These are phyloP conservation scores for Nemoura dubitans DNA, from an alignment of 2,888 invertebrate species.

Conservation along the genomic window DNA sequence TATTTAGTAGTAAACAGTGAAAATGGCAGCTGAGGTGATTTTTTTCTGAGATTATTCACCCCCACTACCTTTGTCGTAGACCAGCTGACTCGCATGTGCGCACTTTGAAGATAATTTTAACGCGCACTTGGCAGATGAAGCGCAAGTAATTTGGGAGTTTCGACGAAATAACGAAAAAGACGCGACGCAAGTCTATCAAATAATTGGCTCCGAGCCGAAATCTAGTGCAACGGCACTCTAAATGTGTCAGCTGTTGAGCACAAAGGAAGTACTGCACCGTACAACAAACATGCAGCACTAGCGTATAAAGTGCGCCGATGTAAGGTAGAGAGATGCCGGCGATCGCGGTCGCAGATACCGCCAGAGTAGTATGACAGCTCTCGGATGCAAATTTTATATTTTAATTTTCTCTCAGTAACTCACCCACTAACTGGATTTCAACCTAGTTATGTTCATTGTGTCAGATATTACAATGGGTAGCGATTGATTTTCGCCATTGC, in stretches of 20 bases:
- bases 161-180: neutral
- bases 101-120: neutral
- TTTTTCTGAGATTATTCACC: neutral
- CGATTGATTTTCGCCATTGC: no score
- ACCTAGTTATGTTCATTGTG: neutral
- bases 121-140: neutral
- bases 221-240: neutral
- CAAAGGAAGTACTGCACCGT: neutral
- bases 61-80: neutral
- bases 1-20: neutral
- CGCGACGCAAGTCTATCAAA: neutral
- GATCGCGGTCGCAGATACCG: neutral
- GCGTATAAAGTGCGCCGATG: neutral
- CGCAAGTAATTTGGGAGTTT: neutral
- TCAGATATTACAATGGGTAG: no score
- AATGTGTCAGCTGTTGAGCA: neutral
- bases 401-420: neutral
- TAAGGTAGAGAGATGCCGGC: neutral
- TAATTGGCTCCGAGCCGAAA: neutral
- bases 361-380: neutral
- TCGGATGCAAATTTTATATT: neutral
- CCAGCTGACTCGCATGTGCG: neutral
- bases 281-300: neutral
- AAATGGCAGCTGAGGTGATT: neutral
- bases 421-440: neutral